Evolutionary conservation across 1,140 invertebrate genomes (phyloP).

Genomic region (Orussus abietinus): DNA sequence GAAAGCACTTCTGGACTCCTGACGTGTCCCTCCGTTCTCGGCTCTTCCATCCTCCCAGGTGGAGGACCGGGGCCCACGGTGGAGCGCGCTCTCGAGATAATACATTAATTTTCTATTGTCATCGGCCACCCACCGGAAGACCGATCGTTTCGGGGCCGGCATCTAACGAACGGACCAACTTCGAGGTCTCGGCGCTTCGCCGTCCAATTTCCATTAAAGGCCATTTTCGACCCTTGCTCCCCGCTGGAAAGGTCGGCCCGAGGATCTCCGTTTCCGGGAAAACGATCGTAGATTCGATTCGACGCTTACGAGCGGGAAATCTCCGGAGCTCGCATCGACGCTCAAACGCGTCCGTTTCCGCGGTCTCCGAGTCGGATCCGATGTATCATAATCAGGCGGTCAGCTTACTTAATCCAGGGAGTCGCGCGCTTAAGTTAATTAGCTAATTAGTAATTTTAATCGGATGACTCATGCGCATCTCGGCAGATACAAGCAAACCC

Average conservation of each 20-base stretch:
- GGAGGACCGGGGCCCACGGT: conserved; percentile 26
- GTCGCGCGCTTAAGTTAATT: conserved; percentile 51
- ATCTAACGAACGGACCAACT: conserved; percentile 3
- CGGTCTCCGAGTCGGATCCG: conserved; percentile 41
- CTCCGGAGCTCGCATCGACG: too few species aligned
- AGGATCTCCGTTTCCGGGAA: too few species aligned
- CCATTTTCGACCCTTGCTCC: too few species aligned
- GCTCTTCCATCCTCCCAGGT: conserved; percentile 19
- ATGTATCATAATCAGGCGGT: conserved; percentile 55
- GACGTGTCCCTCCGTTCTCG: conserved; percentile 29
- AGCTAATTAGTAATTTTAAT: conserved; percentile 57
- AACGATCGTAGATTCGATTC: too few species aligned
- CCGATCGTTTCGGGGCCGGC: conserved; percentile 27
- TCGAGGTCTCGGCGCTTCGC: not conserved
- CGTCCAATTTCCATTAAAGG: too few species aligned
- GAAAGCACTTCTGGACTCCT: conserved; percentile 53
- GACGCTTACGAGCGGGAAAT: too few species aligned
- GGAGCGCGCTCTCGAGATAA: conserved; percentile 42
- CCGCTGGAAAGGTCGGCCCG: too few species aligned
- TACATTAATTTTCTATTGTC: conserved; percentile 51
- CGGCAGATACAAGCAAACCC: conserved; percentile 55
- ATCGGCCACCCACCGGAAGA: conserved; percentile 33
- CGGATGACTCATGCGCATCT: conserved; percentile 56
- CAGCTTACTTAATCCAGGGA: conserved; percentile 48
- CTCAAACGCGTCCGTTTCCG: too few species aligned